Conservation (phyloP, 2,113 vertebrate species). For the Xenopus tropicalis region DNA sequence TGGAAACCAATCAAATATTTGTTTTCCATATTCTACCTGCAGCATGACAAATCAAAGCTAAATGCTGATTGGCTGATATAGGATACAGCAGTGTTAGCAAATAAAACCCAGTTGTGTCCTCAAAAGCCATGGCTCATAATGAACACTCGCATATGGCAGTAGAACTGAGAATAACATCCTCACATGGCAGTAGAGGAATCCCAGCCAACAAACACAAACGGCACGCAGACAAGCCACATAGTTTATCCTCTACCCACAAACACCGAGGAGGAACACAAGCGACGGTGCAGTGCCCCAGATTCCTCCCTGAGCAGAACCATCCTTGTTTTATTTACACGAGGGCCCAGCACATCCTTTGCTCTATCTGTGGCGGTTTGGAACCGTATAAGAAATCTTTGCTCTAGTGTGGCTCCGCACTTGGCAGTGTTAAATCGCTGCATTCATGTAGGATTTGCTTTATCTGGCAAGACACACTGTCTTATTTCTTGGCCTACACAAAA, state of each 20-base stretch:
- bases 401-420: slow-evolving; percentile 58
- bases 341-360: neutral
- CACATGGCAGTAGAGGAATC: slow-evolving; percentile 20
- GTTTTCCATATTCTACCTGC: too few relatives aligned
- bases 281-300: slow-evolving; percentile 2
- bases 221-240: slow-evolving; percentile 15
- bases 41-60: too few relatives aligned
- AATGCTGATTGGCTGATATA: too few relatives aligned
- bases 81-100: too few relatives aligned
- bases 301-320: slow-evolving; percentile 11
- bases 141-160: slow-evolving; percentile 4
- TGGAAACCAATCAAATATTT: too few relatives aligned
- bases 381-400: neutral
- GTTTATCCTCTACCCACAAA: neutral
- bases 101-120: too few relatives aligned
- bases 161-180: slow-evolving; percentile 24
- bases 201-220: slow-evolving; percentile 23
- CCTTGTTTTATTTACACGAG: slow-evolving; percentile 20
- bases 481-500: slow-evolving; percentile 62
- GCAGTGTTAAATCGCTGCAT: slow-evolving; percentile 69
- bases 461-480: slow-evolving; percentile 69
- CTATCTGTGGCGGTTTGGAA: neutral
- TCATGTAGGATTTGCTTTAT: slow-evolving; percentile 69
- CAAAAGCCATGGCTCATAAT: neutral
- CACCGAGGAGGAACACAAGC: neutral